Evolutionary conservation across 2,888 invertebrate species (phyloP), one percentile per base, ranked within the genome.

Genomic region (Alsophila aescularia): DNA sequence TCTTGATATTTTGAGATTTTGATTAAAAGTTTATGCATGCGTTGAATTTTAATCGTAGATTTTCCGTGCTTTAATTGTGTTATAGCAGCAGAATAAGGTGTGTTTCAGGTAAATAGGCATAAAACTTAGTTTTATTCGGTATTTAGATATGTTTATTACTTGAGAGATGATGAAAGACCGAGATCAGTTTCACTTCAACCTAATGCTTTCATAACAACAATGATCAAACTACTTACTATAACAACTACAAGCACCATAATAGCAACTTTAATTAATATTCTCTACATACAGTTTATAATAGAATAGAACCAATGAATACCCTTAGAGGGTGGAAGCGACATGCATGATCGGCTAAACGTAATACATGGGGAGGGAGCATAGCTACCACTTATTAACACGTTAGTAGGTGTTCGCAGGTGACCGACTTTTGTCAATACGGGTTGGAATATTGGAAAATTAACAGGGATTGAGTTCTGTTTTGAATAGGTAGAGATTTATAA

Each of bases 381-480:
- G 21, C 34, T 12, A 32, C 44, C 48, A 48, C 43, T 43, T 48
- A 43, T 53, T 47, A 42, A 43, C 48, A 32, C 32, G 48, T 39
- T 41, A 54, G 47, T 41, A 54, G 47, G 31, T 34, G 47, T 54
- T 48, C 32, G 15, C 54, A 34, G 32, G n/a, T 54, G 54, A 49
- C 44, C 54, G 49, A 44, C 44, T 54, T 49, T 41, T n/a, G 34
- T 39, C 39, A 40, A 49, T 45, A 36, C n/a, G 29, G 2, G 13
- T 34, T 18, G 13, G 41, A 27, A 47, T 53, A 53, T 44, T 39
- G 44, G 44, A 52, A 39, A 51, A 44, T 45, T 37, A 43, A 29
- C 15, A 29, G n/a, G 27, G 5, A 24, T 2, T 7, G 24, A 7
- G 8, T 2, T 1, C 24, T 24, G 8, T 5, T 6, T 24, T 24